Base-by-base conservation (phyloP, 2,797 vertebrate genomes). In the Clarias laeviceps region DNA sequence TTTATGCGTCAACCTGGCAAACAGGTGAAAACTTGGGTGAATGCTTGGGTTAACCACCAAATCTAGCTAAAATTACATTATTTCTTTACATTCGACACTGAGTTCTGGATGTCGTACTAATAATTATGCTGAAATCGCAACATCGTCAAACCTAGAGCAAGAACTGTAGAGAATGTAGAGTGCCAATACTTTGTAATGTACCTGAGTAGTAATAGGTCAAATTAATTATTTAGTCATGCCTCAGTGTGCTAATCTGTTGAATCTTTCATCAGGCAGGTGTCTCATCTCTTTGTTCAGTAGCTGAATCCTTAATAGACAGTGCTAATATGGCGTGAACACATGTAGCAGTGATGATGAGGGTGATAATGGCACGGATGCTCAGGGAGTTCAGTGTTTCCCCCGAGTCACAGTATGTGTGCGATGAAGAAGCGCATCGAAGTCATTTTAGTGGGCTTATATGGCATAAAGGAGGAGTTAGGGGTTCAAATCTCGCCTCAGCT, bases 261-360 rank as follows among this genome's bases (percentile, higher is more conserved):
- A 80, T 80, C 8, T 80, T 66, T 66, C 62, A 80, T 80, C 24
- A 27, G 27, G 61, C 78, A 5, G 62, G 8, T 27, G 14, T 66
- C 5, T 54, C 45, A 54, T 40, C 62, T 66, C 40, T 68, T 62
- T 81, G 79, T 66, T 81, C 62, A 11, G 34, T 22, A 61, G 18
- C 22, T 27, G 37, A 73, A 24, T 54, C 17, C n/a, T 14, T 64
- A n/a, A 79, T 79, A 64, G 78, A 50, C 18, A 12, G 18, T 24
- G n/a, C 32, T 56, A 68, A 34, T 22, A 56, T 68, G 64, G 40
- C 56, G 45, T 81, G 40, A 54, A 29, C 40, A 34, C 9, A 12
- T 59, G 24, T 14, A 77, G 29, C 54, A 57, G n/a, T 22, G 54
- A 57, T 80, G 34, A 45, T 62, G 22, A 62, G 24, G 34, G 59